Base-by-base conservation (phyloP, 2,797 vertebrate species). In the Pantherophis alleghaniensis region DNA sequence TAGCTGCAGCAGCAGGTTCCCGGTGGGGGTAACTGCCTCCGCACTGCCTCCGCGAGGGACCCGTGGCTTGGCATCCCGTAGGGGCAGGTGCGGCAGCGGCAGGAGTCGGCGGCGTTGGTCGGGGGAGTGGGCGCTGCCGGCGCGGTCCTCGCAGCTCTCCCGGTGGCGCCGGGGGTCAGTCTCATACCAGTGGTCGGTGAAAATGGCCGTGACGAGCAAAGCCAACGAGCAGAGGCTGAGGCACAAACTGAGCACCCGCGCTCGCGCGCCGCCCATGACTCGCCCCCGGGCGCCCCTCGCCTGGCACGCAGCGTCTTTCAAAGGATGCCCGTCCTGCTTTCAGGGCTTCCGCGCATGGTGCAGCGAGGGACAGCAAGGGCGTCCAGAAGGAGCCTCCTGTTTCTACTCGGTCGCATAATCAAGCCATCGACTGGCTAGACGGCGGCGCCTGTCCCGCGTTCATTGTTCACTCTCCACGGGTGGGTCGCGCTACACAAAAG, bases 161-260 rank as follows among this genome's bases (percentile, higher is more conserved):
- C 98, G 98, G 98, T 99, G 98, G 37, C 97, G 95, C 95, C 98
- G 97, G 87, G 98, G 98, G 97, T 98, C 98, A 47, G 98, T 98
- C 97, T 98, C 97, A 97, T 98, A 98, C 98, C 98, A 98, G 98
- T 98, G 98, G 95, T 98, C 98, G 90, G 97, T 98, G 97, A 97
- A 98, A 96, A 98, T 98, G 94, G 98, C 98, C 88, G 98, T 98
- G 96, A 98, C 97, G 86, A 99, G 98, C 96, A 99, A 97, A 96
- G 98, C 96, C 95, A 98, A 95, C 11, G 98, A 98, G 95, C 98
- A 96, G 91, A 97, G 96, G 97, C 98, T 97, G 95, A 98, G 97
- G 94, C 97, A 96, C 94, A 98, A 96, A 97, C 98, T 98, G 93
- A 98, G 96, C 95, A 98, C 98, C 91, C 98, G 97, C 95, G 97